Percentiles rank a stretch among this genome's conserved stretches.
These are phyloP conservation scores for Trigoniulus corallinus DNA, from an alignment of 1,140 invertebrate genomes.

Conservation along the genomic window DNA sequence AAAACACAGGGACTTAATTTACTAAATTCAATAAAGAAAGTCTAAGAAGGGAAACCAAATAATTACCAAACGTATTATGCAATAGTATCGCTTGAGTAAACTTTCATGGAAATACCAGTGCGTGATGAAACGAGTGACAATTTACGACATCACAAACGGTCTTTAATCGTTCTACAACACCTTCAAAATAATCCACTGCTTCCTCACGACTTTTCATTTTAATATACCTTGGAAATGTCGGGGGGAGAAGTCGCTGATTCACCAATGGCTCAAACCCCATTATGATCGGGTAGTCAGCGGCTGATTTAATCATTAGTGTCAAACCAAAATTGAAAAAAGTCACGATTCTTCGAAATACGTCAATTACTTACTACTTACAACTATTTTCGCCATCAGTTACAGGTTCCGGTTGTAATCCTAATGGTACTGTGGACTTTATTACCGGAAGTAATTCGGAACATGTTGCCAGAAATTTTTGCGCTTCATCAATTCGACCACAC, in stretches of 20 bases:
- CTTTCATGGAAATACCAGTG: conserved; percentile 46
- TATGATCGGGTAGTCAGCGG: conserved; percentile 26
- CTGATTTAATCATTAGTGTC: neutral
- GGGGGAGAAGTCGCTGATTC: conserved; percentile 83
- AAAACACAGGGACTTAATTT: conserved; percentile 75
- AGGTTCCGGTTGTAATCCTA: conserved; percentile 50
- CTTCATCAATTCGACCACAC: conserved; percentile 31
- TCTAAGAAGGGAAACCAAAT: conserved; percentile 37
- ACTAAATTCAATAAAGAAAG: conserved; percentile 87
- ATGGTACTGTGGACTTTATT: conserved; percentile 54
- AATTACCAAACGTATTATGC: conserved; percentile 3
- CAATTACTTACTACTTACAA: too few relatives aligned
- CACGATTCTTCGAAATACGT: too few relatives aligned
- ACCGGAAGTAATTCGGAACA: conserved; percentile 60
- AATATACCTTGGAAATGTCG: conserved; percentile 94
- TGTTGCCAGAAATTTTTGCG: conserved; percentile 45
- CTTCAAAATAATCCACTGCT: conserved; percentile 67
- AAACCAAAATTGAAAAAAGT: neutral
- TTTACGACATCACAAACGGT: conserved; percentile 65
- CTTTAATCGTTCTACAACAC: conserved; percentile 59
- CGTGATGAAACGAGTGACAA: conserved; percentile 58
- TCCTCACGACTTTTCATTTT: conserved; percentile 71
- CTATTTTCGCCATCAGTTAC: conserved; percentile 2
- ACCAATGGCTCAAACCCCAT: conserved; percentile 88
- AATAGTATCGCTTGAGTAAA: neutral